Conservation (phyloP, 2,888 invertebrate species). For the Glyphotaelius pellucidus region DNA sequence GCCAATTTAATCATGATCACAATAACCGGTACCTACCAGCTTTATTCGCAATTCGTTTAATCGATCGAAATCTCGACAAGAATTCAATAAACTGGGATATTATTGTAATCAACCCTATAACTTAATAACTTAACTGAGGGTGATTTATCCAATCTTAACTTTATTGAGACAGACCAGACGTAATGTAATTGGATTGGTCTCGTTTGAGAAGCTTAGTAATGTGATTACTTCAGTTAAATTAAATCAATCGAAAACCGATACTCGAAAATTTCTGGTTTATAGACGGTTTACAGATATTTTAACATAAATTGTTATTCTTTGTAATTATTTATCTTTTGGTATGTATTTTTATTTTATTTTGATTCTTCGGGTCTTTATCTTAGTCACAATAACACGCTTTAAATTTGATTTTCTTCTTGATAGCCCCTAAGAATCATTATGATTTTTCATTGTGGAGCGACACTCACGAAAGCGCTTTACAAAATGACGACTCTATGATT, state of each 20-base stretch:
- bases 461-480: too few species aligned
- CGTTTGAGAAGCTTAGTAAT: background rate
- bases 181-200: conserved; percentile 11
- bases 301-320: background rate
- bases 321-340: background rate
- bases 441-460: too few species aligned
- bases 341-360: background rate
- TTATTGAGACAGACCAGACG: background rate
- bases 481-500: too few species aligned
- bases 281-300: background rate
- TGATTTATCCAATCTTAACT: conserved; percentile 7
- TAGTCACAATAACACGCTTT: too few species aligned
- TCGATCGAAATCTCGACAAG: background rate
- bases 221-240: background rate
- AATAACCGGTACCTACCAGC: background rate
- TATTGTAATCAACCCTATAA: background rate
- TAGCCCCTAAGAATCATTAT: too few species aligned
- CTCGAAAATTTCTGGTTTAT: background rate
- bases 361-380: background rate
- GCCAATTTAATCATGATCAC: background rate
- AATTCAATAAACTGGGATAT: background rate
- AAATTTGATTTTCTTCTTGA: too few species aligned
- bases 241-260: background rate
- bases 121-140: conserved; percentile 4
- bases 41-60: background rate